A percentile compares a stretch with the other conserved stretches of the same genome.
These are phyloP conservation scores for Adelognathus sp. DNA, from an alignment of 2,888 invertebrate genomes.

Conservation along the genomic window DNA sequence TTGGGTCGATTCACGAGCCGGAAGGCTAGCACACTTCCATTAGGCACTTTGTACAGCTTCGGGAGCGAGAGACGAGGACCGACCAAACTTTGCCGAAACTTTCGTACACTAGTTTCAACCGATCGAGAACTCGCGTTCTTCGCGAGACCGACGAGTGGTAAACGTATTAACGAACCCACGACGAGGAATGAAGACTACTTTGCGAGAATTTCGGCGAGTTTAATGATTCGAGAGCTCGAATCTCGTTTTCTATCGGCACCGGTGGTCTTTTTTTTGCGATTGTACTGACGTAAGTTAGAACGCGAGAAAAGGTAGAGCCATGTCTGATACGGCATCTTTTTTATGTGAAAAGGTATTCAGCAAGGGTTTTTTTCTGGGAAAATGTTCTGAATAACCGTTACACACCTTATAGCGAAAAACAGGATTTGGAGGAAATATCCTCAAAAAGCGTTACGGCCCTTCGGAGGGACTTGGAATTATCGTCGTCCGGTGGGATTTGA, in stretches of 20 bases:
- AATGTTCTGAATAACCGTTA: too few relatives aligned
- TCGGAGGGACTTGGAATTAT: too few relatives aligned
- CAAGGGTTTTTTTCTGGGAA: too few relatives aligned
- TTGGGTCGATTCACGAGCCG: constrained; percentile 46
- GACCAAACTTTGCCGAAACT: constrained; percentile 33
- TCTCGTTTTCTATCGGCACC: background rate
- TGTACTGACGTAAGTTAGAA: background rate
- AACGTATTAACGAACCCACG: constrained; percentile 18
- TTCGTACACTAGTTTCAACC: constrained; percentile 26
- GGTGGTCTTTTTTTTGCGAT: background rate
- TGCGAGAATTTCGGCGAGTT: background rate
- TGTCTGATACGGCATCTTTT: background rate
- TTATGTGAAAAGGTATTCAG: too few relatives aligned
- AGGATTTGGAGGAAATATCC: too few relatives aligned
- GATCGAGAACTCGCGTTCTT: constrained; percentile 21
- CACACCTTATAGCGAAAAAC: too few relatives aligned
- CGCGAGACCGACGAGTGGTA: constrained; percentile 16
- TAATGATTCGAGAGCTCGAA: background rate
- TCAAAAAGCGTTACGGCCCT: too few relatives aligned
- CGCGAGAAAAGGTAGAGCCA: background rate
- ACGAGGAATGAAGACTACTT: constrained; percentile 15
- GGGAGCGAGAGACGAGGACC: constrained; percentile 10
- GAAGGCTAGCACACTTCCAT: constrained; percentile 26
- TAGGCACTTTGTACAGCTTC: constrained; percentile 34
- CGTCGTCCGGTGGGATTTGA: too few relatives aligned